Percentiles rank a stretch among this genome's conserved stretches.
phyloP scores from a whole-genome alignment of 2,888 invertebrate genomes.

The Plebejus argus region DNA sequence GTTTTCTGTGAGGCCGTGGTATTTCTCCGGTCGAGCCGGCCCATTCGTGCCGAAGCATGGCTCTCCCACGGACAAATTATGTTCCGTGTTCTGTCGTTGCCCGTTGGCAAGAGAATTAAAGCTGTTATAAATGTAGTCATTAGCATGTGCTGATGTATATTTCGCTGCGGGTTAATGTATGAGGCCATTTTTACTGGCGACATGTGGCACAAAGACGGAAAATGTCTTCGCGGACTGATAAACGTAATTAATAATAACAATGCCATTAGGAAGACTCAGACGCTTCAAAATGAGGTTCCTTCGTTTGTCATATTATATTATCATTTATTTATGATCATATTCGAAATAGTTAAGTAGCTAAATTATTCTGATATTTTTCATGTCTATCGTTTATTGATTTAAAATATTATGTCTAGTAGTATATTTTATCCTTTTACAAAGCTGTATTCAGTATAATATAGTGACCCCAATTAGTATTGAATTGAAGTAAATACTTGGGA shows the following conservation, averaged over 20 bases:
- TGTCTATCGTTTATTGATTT: too few relatives aligned
- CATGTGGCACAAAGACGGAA: constrained; percentile 28
- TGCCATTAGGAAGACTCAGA: constrained; percentile 15
- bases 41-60: too few relatives aligned
- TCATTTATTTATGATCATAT: background rate
- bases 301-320: background rate
- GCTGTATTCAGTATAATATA: too few relatives aligned
- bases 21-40: too few relatives aligned
- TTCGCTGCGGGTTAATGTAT: constrained; percentile 33
- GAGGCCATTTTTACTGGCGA: constrained; percentile 24
- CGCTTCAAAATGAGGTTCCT: background rate
- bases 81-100: background rate
- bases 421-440: too few relatives aligned
- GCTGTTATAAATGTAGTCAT: constrained; percentile 36
- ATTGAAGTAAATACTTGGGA: too few relatives aligned
- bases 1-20: too few relatives aligned
- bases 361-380: background rate
- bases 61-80: too few relatives aligned
- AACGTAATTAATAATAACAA: constrained; percentile 20
- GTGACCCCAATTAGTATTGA: too few relatives aligned
- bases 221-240: constrained; percentile 11
- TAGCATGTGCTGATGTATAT: constrained; percentile 36
- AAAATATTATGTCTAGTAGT: too few relatives aligned
- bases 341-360: background rate
- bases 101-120: constrained; percentile 33